These are phyloP conservation scores for Chrysemys picta DNA, from an alignment of 2,113 vertebrate genomes.

Conservation along the genomic window DNA sequence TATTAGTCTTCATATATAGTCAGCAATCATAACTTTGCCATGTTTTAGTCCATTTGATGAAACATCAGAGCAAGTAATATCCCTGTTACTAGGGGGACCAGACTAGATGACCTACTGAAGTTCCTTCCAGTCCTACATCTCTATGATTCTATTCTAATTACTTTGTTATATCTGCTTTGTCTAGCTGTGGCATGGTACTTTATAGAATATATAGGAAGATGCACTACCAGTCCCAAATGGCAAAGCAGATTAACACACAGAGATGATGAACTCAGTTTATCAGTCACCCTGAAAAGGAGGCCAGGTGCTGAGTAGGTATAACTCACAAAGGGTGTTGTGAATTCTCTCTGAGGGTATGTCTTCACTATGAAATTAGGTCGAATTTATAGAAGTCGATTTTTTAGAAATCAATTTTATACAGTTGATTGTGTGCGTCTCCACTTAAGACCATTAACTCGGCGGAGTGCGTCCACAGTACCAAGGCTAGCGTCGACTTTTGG, in stretches of 20 bases:
- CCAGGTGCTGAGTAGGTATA: neutral
- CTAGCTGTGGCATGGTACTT: rapidly evolving
- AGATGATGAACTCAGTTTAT: neutral
- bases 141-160: rapidly evolving
- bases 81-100: neutral
- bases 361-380: too few relatives aligned
- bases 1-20: neutral
- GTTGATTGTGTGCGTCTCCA: too few relatives aligned
- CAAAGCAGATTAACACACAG: neutral
- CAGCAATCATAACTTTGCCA: neutral
- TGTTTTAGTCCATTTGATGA: neutral
- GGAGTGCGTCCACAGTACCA: too few relatives aligned
- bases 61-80: rapidly evolving
- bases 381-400: too few relatives aligned
- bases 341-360: neutral
- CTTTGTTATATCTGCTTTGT: rapidly evolving
- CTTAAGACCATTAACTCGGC: too few relatives aligned
- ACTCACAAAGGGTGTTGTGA: neutral
- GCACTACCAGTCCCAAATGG: rapidly evolving
- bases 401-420: too few relatives aligned
- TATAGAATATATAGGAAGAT: neutral
- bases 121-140: neutral
- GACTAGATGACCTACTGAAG: neutral
- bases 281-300: neutral
- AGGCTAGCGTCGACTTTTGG: too few relatives aligned